Base-by-base conservation (phyloP, 2,888 invertebrate genomes). In the Pomacea canaliculata region DNA sequence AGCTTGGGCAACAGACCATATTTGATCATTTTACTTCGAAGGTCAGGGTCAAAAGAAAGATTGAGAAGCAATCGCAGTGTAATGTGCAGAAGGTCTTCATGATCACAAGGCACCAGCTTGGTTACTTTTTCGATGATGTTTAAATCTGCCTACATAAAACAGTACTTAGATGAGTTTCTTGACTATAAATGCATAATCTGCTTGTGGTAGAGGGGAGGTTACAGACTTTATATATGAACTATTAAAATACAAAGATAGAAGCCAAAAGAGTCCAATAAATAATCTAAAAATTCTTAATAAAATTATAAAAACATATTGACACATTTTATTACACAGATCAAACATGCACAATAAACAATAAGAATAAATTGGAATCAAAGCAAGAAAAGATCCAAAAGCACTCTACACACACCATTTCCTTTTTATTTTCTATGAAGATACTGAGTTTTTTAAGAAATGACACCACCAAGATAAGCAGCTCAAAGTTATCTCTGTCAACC, bases 401-500 rank as follows among this genome's bases (percentile, higher is more conserved):
- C 1, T 7, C 49, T 18, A 7, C 19, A 76, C 84, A 90, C 87
- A 93, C 94, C 97, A 99, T 97, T 80, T 94, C 94, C 88, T 96
- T 95, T 92, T 97, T 97, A 90, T 99, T 99, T 91, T 97, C 97
- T 74, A 95, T 93, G 91, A 97, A 98, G 86, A 98, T 95, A 9
- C 97, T 97, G 37, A 99, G 92, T 90, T 98, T 99, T 91, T 97
- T 97, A 70, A 99, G 93, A 91, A 99, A 99, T 48, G 97, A 97
- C 37, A 97, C 94, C 72, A 96, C 96, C 76, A 98, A 93, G 87
- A 96, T 95, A 67, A 98, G 93, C 51, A 98, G 93, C 91, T 98
- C 97, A 81, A 94, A 94, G 90, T 97, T 97, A 85, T 96, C 95
- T 80, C 98, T 93, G 86, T 97, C 97, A 90, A 99, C 93, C 16